Base-by-base conservation (phyloP, 2,888 invertebrate species). In the Panopea generosa region DNA sequence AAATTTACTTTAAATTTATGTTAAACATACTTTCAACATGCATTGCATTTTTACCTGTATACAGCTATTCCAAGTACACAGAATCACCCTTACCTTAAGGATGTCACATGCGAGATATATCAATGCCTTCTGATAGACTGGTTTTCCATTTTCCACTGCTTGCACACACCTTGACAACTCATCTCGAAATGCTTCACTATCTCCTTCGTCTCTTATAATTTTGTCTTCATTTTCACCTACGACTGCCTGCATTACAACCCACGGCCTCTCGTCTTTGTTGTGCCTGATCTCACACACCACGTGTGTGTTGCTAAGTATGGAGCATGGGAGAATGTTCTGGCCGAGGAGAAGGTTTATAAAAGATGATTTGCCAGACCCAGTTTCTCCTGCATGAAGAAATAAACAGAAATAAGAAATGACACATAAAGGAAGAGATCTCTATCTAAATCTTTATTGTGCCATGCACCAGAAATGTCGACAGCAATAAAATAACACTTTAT, bases 341-440 rank as follows among this genome's bases (percentile, higher is more conserved):
- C 85, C 87, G 14, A 88, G 77, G 1, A 88, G 52, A 9, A 84
- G 63, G 57, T 88, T 88, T 53, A 88, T 84, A 43, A 88, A 85
- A 14, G 84, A 83, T 22, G 85, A 86, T 52, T 88, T 88, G 7
- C 87, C 87, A 16, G 87, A 79, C 7, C 84, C 85, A 20, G 86
- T 85, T 60, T 88, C 87, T 24, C 87, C 87, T 75, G 24, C 24
- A 69, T 7, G 33, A 33, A 33, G 11, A 33, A 7, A 11, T 33
- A 33, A 7, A 11, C 6, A 11, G 33, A 33, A 33, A 7, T 33
- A 33, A 33, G n/a, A n/a, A n/a, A n/a, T n/a, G n/a, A n/a, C n/a
- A n/a, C n/a, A n/a, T n/a, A n/a, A n/a, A n/a, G n/a, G n/a, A n/a
- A n/a, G n/a, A n/a, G n/a, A n/a, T n/a, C n/a, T n/a, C n/a, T n/a